Conservation (phyloP, 30 jellyfish, hydroid and myxozoan genomes). For the Aurelia sp. region DNA sequence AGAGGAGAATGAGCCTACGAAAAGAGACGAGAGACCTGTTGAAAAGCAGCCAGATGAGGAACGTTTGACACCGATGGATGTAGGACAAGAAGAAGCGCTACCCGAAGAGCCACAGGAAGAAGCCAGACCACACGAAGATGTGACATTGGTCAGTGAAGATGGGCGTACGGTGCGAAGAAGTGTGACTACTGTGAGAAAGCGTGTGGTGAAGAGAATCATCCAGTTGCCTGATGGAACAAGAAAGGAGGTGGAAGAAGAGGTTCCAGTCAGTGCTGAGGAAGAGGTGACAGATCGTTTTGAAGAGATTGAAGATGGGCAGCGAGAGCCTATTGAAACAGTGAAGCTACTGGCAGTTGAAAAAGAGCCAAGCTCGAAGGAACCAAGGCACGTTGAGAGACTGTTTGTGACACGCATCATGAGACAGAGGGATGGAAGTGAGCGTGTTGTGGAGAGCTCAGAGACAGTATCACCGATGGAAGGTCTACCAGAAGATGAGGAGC, state of each 20-base stretch:
- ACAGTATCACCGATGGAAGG: conserved; percentile 79
- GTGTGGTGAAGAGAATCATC: conserved; percentile 80
- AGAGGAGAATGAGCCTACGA: not conserved
- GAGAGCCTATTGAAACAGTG: not conserved
- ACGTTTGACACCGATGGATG: conserved; percentile 19
- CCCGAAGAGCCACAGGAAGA: conserved; percentile 7
- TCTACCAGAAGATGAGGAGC: conserved; percentile 71
- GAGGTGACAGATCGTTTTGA: conserved; percentile 22
- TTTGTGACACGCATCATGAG: conserved; percentile 79
- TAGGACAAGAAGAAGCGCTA: conserved; percentile 44
- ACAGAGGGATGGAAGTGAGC: conserved; percentile 81
- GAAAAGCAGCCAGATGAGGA: conserved; percentile 16
- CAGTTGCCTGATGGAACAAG: conserved; percentile 84
- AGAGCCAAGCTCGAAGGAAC: conserved; percentile 21
- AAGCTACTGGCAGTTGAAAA: not conserved
- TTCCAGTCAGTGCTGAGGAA: conserved; percentile 63
- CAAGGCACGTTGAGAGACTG: conserved; percentile 85
- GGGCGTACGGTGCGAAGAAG: conserved; percentile 70
- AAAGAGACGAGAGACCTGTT: not conserved
- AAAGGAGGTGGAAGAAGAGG: conserved; percentile 87
- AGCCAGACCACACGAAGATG: not conserved
- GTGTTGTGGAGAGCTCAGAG: conserved; percentile 84
- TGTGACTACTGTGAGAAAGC: conserved; percentile 68
- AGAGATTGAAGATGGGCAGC: conserved; percentile 25
- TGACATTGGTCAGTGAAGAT: conserved; percentile 31